Base-by-base conservation (phyloP, 2,888 invertebrate species). In the Aricia artaxerxes region DNA sequence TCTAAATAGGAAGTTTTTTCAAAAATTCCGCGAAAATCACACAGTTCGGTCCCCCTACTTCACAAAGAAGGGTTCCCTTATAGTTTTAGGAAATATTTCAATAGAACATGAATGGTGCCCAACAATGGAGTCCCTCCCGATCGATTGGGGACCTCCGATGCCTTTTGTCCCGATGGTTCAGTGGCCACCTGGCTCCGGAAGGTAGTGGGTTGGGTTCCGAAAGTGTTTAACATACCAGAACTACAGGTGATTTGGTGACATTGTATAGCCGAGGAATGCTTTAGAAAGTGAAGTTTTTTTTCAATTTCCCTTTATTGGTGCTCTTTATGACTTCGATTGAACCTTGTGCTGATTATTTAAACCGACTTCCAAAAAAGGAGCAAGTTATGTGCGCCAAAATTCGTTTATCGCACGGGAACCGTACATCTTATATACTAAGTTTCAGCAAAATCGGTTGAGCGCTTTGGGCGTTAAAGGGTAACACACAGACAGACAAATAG, bases 21-120 rank as follows among this genome's bases (percentile, higher is more conserved):
- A 49, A 49, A 7, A 61, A 61, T 7, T 61, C 69, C 69, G 38
- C 69, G 13, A 69, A 69, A 69, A 69, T 4, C 35, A 35, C 9
- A 38, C 11, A 5, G 11, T 35, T 16, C 53, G 76, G 57, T 6
- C 35, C 13, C 76, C 49, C 13, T 57, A 76, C 73, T n/a, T 44
- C 76, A 75, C 77, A 78, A 75, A 61, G 64, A 64, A 60, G 60
- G 73, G 78, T 53, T 73, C 73, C 57, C 73, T 73, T 72, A 61
- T 78, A 78, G 78, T 78, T 78, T 73, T 73, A 78, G 73, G 72
- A 78, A 78, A 60, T 57, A 78, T 78, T 78, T 78, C 72, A 78
- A 78, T 78, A 78, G 72, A 40, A 72, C 78, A 73, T 73, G 78
- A 73, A 78, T 78, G 73, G 53, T 35, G 16, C 49, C 75, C n/a